These are phyloP conservation scores for Drosophila ironensis DNA, from an alignment of 1,140 invertebrate species.

Conservation along the genomic window DNA sequence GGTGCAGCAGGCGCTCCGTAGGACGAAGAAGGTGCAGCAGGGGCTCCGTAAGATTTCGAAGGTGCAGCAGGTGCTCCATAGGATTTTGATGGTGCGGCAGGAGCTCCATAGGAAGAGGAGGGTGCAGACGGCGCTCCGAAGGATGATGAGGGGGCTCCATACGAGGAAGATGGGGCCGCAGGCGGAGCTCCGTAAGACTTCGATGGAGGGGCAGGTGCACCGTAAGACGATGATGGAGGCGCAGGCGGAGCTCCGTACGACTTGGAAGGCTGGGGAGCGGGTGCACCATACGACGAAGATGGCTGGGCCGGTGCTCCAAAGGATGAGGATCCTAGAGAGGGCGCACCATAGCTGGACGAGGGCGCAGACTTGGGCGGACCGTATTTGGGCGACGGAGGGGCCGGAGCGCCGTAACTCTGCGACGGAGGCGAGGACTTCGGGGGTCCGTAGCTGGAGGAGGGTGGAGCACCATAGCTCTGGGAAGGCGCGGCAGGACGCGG, in stretches of 20 bases:
- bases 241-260: conserved; percentile 73
- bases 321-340: conserved; percentile 43
- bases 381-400: conserved; percentile 82
- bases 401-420: conserved; percentile 82
- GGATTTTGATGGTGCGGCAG: conserved; percentile 23
- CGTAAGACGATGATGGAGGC: conserved; percentile 34
- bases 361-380: conserved; percentile 81
- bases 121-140: conserved; percentile 81
- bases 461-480: conserved; percentile 66
- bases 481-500: conserved; percentile 64
- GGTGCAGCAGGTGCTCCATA: conserved; percentile 60
- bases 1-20: conserved; percentile 80
- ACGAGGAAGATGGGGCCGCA: conserved; percentile 68
- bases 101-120: conserved; percentile 78
- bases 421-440: conserved; percentile 68
- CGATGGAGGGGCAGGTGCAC: conserved; percentile 66
- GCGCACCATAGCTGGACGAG: conserved; percentile 75
- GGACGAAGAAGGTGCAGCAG: conserved; percentile 60
- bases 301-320: conserved; percentile 79
- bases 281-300: conserved; percentile 81
- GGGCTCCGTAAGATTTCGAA: conserved; percentile 67
- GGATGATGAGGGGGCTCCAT: conserved; percentile 80
- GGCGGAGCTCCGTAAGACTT: not conserved
- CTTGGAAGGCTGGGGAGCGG: conserved; percentile 43
- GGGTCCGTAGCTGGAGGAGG: conserved; percentile 74